Conservation (phyloP, 2,888 invertebrate species). For the Acanthosepion esculentum region DNA sequence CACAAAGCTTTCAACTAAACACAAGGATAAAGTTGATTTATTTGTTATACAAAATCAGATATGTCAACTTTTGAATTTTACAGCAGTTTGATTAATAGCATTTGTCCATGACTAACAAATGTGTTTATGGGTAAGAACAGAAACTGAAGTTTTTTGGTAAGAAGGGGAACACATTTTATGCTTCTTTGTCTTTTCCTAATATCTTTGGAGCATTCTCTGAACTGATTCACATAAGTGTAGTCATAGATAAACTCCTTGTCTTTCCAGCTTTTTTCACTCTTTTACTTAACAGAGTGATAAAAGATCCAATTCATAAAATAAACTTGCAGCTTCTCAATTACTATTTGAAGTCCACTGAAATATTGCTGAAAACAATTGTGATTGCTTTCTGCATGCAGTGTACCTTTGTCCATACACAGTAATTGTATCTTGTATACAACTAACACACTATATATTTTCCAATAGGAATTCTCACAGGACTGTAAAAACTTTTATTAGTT, state of each 20-base stretch:
- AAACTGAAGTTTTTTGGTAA: neutral
- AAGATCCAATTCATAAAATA: neutral
- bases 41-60: neutral
- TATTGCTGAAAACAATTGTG: neutral
- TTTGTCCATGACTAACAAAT: neutral
- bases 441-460: too few relatives aligned
- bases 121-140: neutral
- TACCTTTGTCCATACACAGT: neutral
- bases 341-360: neutral
- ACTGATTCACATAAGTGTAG: neutral
- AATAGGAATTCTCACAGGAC: too few relatives aligned
- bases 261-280: neutral
- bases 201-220: neutral
- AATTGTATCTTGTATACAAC: too few relatives aligned
- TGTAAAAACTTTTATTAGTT: too few relatives aligned
- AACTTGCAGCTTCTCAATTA: neutral
- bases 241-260: neutral
- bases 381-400: neutral
- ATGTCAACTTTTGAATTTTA: neutral
- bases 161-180: neutral
- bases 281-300: neutral
- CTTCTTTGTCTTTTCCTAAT: neutral
- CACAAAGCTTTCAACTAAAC: too few relatives aligned
- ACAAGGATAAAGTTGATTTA: too few relatives aligned
- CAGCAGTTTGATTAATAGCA: neutral